Conservation (phyloP, 2,888 invertebrate species). For the Eristalinus aeneus region DNA sequence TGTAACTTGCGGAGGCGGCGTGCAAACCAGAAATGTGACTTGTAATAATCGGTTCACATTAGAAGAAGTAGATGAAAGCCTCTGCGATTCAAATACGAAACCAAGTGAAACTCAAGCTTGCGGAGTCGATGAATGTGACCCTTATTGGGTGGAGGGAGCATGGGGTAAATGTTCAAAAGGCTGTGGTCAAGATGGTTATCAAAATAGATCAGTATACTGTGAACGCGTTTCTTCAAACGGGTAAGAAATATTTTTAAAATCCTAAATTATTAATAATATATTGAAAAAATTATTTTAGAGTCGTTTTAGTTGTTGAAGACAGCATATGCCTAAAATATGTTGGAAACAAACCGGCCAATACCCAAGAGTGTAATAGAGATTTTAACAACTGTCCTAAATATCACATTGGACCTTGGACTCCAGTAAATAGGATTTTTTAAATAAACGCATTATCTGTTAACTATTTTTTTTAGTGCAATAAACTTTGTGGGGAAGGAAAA, state of each 20-base stretch:
- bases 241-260: conserved; percentile 73
- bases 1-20: conserved; percentile 95
- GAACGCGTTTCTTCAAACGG: conserved; percentile 89
- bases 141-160: conserved; percentile 88
- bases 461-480: conserved; percentile 86
- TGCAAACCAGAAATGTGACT: conserved; percentile 88
- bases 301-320: conserved; percentile 87
- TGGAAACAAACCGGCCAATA: conserved; percentile 86
- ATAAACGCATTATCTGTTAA: neutral
- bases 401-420: conserved; percentile 94
- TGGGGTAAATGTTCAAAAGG: conserved; percentile 92
- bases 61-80: conserved; percentile 86
- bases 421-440: conserved; percentile 83
- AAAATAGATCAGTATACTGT: conserved; percentile 88
- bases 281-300: conserved; percentile 77
- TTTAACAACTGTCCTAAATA: conserved; percentile 90
- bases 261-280: neutral
- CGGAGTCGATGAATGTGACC: conserved; percentile 88
- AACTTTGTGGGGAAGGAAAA: conserved; percentile 94
- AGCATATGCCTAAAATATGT: conserved; percentile 86
- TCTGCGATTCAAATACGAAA: conserved; percentile 90
- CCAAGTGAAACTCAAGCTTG: conserved; percentile 88
- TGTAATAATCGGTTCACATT: conserved; percentile 89
- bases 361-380: conserved; percentile 88
- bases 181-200: conserved; percentile 89